Percentiles rank a stretch among this genome's conserved stretches.
These are phyloP conservation scores for Pristionchus fissidentatus DNA, from an alignment of 2,888 invertebrate genomes.

Conservation along the genomic window DNA sequence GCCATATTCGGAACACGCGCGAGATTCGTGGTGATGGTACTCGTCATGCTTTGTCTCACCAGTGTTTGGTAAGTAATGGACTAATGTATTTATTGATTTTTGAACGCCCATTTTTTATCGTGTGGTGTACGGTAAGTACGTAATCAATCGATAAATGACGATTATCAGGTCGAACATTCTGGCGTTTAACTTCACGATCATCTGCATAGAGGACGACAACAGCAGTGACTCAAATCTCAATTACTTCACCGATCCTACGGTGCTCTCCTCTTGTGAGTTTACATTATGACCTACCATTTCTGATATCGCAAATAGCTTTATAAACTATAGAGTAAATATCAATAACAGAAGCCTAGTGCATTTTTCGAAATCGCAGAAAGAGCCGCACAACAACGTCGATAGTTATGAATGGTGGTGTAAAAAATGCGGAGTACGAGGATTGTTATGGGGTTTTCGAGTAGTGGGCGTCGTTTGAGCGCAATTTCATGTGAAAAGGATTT, in stretches of 20 bases:
- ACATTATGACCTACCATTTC: too few relatives aligned
- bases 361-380: not conserved
- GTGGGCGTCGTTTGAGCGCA: too few relatives aligned
- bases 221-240: not conserved
- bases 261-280: slow-evolving; percentile 15
- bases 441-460: too few relatives aligned
- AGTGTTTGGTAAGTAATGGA: slow-evolving; percentile 67
- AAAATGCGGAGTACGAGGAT: too few relatives aligned
- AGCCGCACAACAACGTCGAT: too few relatives aligned
- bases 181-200: slow-evolving; percentile 73
- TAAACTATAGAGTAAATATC: too few relatives aligned
- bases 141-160: not conserved
- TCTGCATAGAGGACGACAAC: slow-evolving; percentile 63
- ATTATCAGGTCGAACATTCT: slow-evolving; percentile 72
- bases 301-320: not conserved
- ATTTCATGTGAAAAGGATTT: too few relatives aligned
- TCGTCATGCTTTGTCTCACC: slow-evolving; percentile 71
- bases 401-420: too few relatives aligned
- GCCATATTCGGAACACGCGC: slow-evolving; percentile 69
- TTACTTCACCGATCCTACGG: slow-evolving; percentile 9
- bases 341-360: not conserved
- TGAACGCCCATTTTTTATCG: too few relatives aligned
- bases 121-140: not conserved
- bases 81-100: too few relatives aligned
- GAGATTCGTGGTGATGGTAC: slow-evolving; percentile 72